Evolutionary conservation across 37 sponge, comb jelly and placozoan genomes (phyloP), one percentile per base, ranked within the genome.

Genomic region (Mnemiopsis leidyi): DNA sequence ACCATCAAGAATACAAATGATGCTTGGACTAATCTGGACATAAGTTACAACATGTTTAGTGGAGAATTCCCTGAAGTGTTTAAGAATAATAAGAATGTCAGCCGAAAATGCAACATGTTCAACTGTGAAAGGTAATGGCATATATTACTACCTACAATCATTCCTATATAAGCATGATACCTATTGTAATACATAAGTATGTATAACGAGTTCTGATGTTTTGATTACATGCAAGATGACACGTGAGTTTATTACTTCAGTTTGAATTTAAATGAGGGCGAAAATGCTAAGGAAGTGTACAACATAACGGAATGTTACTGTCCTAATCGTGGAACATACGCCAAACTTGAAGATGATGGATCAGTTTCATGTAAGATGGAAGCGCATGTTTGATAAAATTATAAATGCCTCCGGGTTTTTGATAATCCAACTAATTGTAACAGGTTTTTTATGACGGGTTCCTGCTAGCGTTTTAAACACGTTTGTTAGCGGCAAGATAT

Each of bases 61-160:
- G 90, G 90, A 3, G 29, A 40, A 23, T 85, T 26, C 26, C 90
- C 90, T 21, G 48, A 38, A 25, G 61, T 37, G 33, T 26, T 85
- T 5, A 85, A 7, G 16, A 3, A 23, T 5, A 61, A 25, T 85
- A 25, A 7, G 0, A 32, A 77, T 77, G 39, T 29, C 9, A 40
- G 39, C 39, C 29, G 29, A 13, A 85, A 39, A 37, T 85, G 90
- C 25, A 85, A 85, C 61, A 3, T 36, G 48, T 85, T 85, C 39
- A 18, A 40, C 24, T 85, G 90, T 38, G 24, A 36, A 13, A 85
- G 90, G 90, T 85, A 39, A 36, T 1, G 32, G 76, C n/a, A 13
- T 23, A n/a, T 28, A 24, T 7, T 73, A n/a, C n/a, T n/a, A n/a
- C n/a, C n/a, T 7, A 73, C n/a, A 73, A 25, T 13, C 18, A 21